Conservation (phyloP, 2,113 vertebrate species). For the Rhinolophus ferrumequinum region DNA sequence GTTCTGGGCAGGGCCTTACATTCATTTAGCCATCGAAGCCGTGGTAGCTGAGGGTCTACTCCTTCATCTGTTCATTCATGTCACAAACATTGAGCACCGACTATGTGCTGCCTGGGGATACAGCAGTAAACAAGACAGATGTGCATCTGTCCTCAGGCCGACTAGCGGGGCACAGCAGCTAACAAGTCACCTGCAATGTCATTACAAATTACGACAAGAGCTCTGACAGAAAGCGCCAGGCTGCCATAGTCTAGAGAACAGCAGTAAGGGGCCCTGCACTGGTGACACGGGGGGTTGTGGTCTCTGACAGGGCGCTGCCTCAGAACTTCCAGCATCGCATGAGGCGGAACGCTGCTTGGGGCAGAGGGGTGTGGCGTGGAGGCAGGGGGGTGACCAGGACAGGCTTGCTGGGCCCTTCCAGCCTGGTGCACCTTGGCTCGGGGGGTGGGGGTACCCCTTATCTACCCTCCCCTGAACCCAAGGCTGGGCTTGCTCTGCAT, state of each 20-base stretch:
- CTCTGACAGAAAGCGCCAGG: not conserved
- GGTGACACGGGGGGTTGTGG: fast-evolving
- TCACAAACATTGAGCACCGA: not conserved
- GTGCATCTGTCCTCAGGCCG: not conserved
- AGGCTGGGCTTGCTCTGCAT: not conserved
- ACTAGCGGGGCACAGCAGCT: not conserved
- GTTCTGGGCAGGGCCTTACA: not conserved
- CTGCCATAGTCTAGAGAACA: fast-evolving
- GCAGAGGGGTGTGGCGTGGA: not conserved
- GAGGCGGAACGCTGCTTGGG: not conserved
- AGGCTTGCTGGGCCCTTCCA: not conserved
- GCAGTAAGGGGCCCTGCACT: fast-evolving
- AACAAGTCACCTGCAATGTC: not conserved
- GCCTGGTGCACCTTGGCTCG: not conserved
- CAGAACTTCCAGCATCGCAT: fast-evolving
- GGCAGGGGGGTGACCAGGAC: not conserved
- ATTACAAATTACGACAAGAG: fast-evolving
- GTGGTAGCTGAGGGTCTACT: not conserved
- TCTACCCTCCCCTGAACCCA: not conserved
- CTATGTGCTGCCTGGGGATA: fast-evolving
- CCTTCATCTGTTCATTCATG: not conserved
- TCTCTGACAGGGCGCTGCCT: not conserved
- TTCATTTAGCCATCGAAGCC: not conserved
- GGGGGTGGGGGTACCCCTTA: not conserved
- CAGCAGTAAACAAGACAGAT: not conserved